These are phyloP conservation scores for Philotrypesis tridentata DNA, from an alignment of 1,140 invertebrate species.

Conservation along the genomic window DNA sequence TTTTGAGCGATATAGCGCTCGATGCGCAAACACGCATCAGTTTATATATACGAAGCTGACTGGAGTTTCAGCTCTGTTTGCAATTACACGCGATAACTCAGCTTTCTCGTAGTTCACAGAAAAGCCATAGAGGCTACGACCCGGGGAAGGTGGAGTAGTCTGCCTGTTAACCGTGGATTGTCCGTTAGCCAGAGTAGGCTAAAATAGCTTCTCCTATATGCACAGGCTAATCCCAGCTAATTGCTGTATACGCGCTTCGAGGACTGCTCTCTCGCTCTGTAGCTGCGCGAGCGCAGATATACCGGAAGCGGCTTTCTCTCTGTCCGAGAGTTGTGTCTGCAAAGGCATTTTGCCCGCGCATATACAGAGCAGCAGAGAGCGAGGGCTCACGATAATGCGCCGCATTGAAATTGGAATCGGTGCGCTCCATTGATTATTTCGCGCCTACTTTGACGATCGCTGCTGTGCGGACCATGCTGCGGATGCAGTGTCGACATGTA, in stretches of 20 bases:
- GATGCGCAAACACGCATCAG: no score
- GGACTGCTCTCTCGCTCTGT: neutral
- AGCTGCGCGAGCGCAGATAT: neutral
- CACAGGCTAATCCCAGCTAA: slow-evolving; percentile 18
- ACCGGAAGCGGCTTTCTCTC: no score
- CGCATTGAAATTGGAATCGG: neutral
- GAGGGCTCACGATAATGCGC: no score
- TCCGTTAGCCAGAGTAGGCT: neutral
- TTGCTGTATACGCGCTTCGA: slow-evolving; percentile 13
- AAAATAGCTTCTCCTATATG: neutral
- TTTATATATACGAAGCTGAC: neutral
- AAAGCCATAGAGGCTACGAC: neutral
- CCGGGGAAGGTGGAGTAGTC: neutral
- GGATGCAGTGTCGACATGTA: no score
- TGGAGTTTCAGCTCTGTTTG: neutral
- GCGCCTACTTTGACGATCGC: neutral
- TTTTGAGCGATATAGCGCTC: no score
- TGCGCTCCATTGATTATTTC: neutral
- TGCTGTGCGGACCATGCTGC: no score
- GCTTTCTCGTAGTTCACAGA: neutral
- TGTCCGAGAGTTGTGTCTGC: slow-evolving; percentile 7
- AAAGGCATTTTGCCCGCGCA: neutral
- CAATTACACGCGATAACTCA: neutral
- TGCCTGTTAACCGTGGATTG: slow-evolving; percentile 12
- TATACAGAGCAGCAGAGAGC: no score